phyloP scores from a whole-genome alignment of 2,113 vertebrate genomes.

The Clarias magur region DNA sequence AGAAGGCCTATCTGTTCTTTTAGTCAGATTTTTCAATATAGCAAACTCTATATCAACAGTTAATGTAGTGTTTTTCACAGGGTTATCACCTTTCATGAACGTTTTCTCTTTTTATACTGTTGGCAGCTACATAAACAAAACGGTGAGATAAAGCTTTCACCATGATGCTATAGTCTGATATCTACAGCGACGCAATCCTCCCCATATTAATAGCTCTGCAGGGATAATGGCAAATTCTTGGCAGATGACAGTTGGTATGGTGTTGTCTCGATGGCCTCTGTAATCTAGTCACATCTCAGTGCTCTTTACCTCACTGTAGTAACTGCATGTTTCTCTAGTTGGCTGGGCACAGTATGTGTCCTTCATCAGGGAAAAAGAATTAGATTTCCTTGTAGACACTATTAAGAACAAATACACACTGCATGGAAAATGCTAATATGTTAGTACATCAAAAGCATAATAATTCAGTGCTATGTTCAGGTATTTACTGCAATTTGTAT shows the following conservation, averaged over 20 bases:
- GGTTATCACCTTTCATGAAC: not conserved
- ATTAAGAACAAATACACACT: not conserved
- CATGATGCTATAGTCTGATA: slow-evolving; percentile 17
- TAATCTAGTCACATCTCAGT: slow-evolving; percentile 47
- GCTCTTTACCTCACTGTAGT: slow-evolving; percentile 25
- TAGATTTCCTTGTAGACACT: slow-evolving; percentile 19
- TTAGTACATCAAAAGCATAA: not conserved
- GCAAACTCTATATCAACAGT: not conserved
- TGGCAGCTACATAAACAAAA: slow-evolving; percentile 22
- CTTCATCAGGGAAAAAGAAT: not conserved
- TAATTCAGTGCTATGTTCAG: not conserved
- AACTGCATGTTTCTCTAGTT: slow-evolving; percentile 8
- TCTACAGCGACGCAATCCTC: slow-evolving; percentile 1
- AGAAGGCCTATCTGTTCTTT: not conserved
- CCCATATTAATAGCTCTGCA: slow-evolving; percentile 36
- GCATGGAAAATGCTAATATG: not conserved
- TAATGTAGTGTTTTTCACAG: not conserved
- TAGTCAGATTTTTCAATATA: not conserved
- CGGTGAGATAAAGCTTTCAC: slow-evolving; percentile 37
- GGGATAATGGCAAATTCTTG: slow-evolving; percentile 52
- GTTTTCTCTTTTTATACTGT: slow-evolving; percentile 30
- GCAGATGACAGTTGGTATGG: slow-evolving; percentile 32
- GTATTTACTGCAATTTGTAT: not conserved
- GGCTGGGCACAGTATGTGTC: slow-evolving; percentile 1
- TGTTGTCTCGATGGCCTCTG: slow-evolving; percentile 14